phyloP scores from a whole-genome alignment of 30 jellyfish, hydroid and myxozoan species.

The Cassiopea xamachana region DNA sequence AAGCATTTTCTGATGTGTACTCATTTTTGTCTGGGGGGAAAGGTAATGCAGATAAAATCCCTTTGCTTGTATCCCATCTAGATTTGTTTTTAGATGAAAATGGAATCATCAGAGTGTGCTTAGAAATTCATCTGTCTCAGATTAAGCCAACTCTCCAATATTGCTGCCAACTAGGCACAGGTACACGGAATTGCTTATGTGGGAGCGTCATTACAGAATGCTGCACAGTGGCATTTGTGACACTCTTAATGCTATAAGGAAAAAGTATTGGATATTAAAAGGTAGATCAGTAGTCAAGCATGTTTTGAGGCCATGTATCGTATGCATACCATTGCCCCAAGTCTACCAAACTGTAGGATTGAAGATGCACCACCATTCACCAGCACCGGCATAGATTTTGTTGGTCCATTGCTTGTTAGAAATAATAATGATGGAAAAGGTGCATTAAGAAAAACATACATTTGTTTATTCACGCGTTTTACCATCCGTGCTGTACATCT shows the following conservation, averaged over 20 bases:
- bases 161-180: constrained; percentile 24
- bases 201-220: constrained; percentile 1
- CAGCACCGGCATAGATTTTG: constrained; percentile 44
- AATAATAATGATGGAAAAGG: not conserved
- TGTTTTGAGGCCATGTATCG: constrained; percentile 11
- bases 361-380: constrained; percentile 29
- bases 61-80: constrained; percentile 32
- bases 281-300: constrained; percentile 27
- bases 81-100: constrained; percentile 27
- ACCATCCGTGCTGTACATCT: constrained; percentile 39
- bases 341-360: constrained; percentile 19
- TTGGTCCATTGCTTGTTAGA: constrained; percentile 46
- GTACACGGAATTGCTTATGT: constrained; percentile 10
- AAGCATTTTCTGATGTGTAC: constrained; percentile 26
- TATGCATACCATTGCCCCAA: constrained; percentile 15
- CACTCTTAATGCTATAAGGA: constrained; percentile 21
- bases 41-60: constrained; percentile 6
- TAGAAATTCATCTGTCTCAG: constrained; percentile 18
- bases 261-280: constrained; percentile 15
- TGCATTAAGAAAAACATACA: not conserved
- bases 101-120: constrained; percentile 1
- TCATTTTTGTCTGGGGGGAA: not conserved
- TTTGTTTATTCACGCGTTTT: constrained; percentile 18
- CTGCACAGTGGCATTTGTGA: constrained; percentile 23
- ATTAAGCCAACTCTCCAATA: not conserved